Evolutionary conservation across 2,113 vertebrate species (phyloP), one percentile per base, ranked within the genome.

Genomic region (Phalacrocorax brasilianus): DNA sequence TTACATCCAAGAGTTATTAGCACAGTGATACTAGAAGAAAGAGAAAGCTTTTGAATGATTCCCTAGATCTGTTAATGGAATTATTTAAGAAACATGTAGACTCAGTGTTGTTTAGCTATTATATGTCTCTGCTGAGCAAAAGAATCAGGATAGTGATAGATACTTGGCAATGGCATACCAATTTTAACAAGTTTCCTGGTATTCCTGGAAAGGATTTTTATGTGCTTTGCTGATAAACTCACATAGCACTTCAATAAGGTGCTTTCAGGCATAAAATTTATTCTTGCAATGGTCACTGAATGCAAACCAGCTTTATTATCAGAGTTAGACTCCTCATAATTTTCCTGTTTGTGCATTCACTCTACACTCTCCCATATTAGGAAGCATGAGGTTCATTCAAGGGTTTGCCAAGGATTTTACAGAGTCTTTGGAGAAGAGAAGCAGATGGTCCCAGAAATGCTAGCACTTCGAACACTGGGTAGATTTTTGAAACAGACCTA

Each of bases 361-460:
- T 72, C 32, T 62, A 68, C 19, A 33, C 22, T 77, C 26, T 63
- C 55, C 44, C 7, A 8, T 20, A n/a, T 44, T 55, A 83, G 47
- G 62, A 96, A 75, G 21, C 59, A 50, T 7, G 42, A 84, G 30
- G 53, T 88, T 74, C 59, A 72, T 96, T 91, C 86, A 82, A 82
- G 55, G 63, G 9, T 50, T 79, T 92, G 91, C 70, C 94, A 97
- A 93, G 47, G 86, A 85, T 96, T 95, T 95, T 88, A 85, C 38
- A 73, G 61, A 33, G 21, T 62, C 81, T 94, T 96, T 91, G 85
- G 88, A 93, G 81, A 74, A 47, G 80, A 63, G 78, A 89, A 94
- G 90, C 95, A 97, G 97, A 95, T 96, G 95, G 94, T 78, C 63
- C 75, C 89, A 91, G 89, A 82, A 91, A 94, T 75, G 68, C 4